These are phyloP conservation scores for Acromyrmex echinatior DNA, from an alignment of 1,140 invertebrate species.

Conservation along the genomic window DNA sequence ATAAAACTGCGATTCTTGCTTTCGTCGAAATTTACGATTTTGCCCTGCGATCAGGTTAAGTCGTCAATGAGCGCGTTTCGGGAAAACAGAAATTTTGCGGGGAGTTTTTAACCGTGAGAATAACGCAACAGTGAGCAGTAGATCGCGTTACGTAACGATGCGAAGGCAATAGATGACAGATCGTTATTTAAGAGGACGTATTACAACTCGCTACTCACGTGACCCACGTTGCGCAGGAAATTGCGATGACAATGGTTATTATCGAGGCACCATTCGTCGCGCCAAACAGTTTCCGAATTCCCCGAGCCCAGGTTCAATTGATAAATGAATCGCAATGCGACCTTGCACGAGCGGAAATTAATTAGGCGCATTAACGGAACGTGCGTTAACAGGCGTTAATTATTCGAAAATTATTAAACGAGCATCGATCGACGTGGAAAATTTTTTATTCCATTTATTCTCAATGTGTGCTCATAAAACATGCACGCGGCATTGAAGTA, in stretches of 20 bases:
- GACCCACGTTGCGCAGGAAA: constrained; percentile 59
- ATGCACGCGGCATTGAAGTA: neutral
- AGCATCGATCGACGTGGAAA: neutral
- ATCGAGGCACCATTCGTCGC: constrained; percentile 12
- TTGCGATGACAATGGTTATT: constrained; percentile 65
- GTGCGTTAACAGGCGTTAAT: neutral
- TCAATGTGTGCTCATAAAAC: neutral
- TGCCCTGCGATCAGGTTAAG: constrained; percentile 1
- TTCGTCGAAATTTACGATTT: constrained; percentile 23
- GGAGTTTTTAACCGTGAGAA: neutral
- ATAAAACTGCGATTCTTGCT: neutral
- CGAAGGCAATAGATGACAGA: constrained; percentile 35
- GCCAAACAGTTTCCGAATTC: constrained; percentile 56
- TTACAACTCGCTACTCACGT: neutral
- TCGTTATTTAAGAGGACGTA: constrained; percentile 55
- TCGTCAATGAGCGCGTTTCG: neutral
- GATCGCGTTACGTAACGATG: constrained; percentile 52
- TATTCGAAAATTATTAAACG: neutral
- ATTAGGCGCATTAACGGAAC: constrained; percentile 13
- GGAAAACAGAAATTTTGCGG: neutral
- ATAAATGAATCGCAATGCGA: constrained; percentile 20
- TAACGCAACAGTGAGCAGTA: neutral
- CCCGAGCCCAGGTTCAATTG: constrained; percentile 43
- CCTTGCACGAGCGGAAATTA: constrained; percentile 28
- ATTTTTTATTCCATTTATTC: neutral